Percentiles rank a stretch among this genome's conserved stretches.
Evolutionary conservation across 2,113 vertebrate genomes (phyloP).

Genomic region (Oreochromis niloticus): DNA sequence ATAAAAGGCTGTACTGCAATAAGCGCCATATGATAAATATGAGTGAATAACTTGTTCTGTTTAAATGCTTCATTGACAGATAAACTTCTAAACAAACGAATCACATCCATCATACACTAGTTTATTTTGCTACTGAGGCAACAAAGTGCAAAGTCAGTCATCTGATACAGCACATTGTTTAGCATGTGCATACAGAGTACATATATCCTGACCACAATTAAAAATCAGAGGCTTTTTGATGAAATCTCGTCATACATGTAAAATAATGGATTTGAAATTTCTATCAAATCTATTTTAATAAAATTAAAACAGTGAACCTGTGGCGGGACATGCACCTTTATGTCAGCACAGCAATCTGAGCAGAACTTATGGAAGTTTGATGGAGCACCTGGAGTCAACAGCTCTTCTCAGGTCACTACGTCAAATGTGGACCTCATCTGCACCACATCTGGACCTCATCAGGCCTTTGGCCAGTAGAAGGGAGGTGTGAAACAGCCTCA

Average conservation of each 20-base stretch:
- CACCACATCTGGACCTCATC: constrained; percentile 65
- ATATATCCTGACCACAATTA: not conserved
- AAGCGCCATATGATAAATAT: not conserved
- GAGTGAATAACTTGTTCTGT: not conserved
- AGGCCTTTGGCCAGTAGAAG: constrained; percentile 22
- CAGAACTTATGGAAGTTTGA: constrained; percentile 31
- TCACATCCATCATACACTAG: not conserved
- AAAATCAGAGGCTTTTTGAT: not conserved
- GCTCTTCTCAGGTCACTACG: constrained; percentile 21
- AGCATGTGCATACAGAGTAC: not conserved
- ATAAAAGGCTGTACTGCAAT: not conserved
- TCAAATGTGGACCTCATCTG: constrained; percentile 52
- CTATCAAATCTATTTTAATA: not conserved
- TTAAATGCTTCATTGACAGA: not conserved
- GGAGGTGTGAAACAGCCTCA: constrained; percentile 47
- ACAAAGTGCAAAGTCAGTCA: not conserved
- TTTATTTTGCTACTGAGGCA: not conserved
- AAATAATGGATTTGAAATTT: not conserved
- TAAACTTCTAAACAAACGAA: not conserved
- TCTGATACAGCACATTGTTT: not conserved
- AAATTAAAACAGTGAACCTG: not conserved
- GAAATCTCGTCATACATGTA: not conserved
- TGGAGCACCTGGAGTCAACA: constrained; percentile 25
- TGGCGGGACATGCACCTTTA: not conserved
- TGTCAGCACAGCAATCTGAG: constrained; percentile 24